Evolutionary conservation across 2,888 invertebrate species (phyloP).

Genomic region (Perizoma flavofasciatum): DNA sequence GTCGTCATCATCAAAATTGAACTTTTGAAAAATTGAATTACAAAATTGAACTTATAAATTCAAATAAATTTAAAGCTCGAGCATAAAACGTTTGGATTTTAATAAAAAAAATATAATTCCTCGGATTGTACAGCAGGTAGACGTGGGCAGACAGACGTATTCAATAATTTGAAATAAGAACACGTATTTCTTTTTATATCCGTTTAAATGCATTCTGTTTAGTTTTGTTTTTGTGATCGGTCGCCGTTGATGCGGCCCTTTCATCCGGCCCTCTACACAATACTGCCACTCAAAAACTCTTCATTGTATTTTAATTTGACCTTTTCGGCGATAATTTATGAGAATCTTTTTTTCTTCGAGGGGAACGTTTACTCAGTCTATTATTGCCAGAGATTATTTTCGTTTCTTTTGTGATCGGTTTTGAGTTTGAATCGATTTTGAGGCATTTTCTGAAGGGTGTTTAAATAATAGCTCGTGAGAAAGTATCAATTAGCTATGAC

Average conservation of each 20-base stretch:
- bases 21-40: constrained; percentile 30
- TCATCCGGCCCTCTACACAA: constrained; percentile 79
- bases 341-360: constrained; percentile 70
- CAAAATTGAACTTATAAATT: constrained; percentile 22
- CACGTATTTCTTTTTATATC: constrained; percentile 82
- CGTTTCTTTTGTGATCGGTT: constrained; percentile 70
- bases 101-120: constrained; percentile 65
- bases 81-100: constrained; percentile 65
- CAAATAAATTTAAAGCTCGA: constrained; percentile 51
- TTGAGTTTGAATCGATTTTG: constrained; percentile 56
- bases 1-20: constrained; percentile 34
- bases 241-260: constrained; percentile 75
- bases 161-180: constrained; percentile 82
- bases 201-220: constrained; percentile 82
- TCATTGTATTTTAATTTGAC: constrained; percentile 85
- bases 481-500: constrained; percentile 33
- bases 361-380: constrained; percentile 79
- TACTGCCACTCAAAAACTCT: constrained; percentile 83
- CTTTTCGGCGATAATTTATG: constrained; percentile 84
- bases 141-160: constrained; percentile 80
- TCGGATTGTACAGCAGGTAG: constrained; percentile 69
- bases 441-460: constrained; percentile 46
- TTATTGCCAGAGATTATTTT: constrained; percentile 75
- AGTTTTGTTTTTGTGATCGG: constrained; percentile 81
- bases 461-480: constrained; percentile 48